Base-by-base conservation (phyloP, 2,888 invertebrate species). In the Drosophila robusta region DNA sequence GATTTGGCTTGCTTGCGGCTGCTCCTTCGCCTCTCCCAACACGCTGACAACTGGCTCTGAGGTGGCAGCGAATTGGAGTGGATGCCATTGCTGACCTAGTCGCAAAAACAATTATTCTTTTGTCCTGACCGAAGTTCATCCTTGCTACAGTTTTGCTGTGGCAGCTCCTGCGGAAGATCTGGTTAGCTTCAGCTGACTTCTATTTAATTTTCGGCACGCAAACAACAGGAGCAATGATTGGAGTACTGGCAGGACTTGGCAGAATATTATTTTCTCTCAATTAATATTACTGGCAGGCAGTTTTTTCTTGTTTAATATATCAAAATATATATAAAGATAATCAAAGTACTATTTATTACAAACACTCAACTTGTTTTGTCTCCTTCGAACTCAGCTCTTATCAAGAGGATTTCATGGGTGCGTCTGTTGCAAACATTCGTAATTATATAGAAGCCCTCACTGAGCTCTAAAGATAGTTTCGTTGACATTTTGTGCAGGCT, bases 71-170 rank as follows among this genome's bases (percentile, higher is more conserved):
- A 56, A 39, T 47, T 50, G 46, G 45, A 38, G 47, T 36, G 62
- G 62, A 39, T 22, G 34, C 45, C 50, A 38, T 24, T 57, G 56
- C 39, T 66, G 52, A 68, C 57, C 57, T 39, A 58, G 50, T 50
- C 24, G 26, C 42, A 58, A 49, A 60, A 63, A 61, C 68, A 72
- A 75, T 72, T 77, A 72, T 77, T 71, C 73, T 54, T 63, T 71
- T 70, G 60, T 58, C 54, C 54, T 38, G 3, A 24, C 44, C 32
- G 14, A 44, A 46, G n/a, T 55, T 34, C 46, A 26, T 56, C 38
- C 49, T 26, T 38, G 51, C 29, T 39, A 16, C 29, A 56, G 45
- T 32, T 50, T 55, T 46, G 24, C 34, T 41, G 46, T 16, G 39
- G 38, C 22, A 34, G 55, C 46, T 49, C 14, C 58, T 60, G 18